These are phyloP conservation scores for Megaceryle torquata DNA, from an alignment of 2,113 vertebrate genomes.

Conservation along the genomic window DNA sequence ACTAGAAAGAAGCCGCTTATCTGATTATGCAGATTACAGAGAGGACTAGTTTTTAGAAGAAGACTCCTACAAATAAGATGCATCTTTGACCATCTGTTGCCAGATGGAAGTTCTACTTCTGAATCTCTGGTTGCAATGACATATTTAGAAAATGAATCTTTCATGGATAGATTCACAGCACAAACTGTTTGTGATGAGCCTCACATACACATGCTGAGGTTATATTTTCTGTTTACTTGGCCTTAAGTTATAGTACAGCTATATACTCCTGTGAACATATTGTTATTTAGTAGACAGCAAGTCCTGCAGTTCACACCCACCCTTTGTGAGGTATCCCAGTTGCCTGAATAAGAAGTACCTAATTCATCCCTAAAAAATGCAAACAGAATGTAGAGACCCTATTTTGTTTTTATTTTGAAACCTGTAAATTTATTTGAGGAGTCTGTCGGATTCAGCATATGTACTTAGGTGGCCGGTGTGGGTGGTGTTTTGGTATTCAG, in stretches of 20 bases:
- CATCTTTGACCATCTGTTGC: conserved; percentile 33
- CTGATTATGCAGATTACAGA: background rate
- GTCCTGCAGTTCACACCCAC: background rate
- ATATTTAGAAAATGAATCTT: conserved; percentile 39
- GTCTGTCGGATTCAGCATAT: background rate
- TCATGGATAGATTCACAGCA: background rate
- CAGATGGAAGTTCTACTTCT: conserved; percentile 47
- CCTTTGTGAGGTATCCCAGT: background rate
- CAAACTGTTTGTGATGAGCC: background rate
- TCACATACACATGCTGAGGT: background rate
- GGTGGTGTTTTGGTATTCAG: background rate
- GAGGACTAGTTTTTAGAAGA: conserved; percentile 36
- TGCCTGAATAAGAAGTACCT: background rate
- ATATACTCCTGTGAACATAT: background rate
- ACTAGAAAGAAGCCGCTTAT: conserved; percentile 38
- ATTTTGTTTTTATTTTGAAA: background rate
- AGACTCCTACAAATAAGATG: conserved; percentile 27
- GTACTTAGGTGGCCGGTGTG: background rate
- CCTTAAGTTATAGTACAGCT: background rate
- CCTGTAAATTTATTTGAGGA: background rate
- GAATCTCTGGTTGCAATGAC: conserved; percentile 34
- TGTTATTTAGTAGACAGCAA: background rate
- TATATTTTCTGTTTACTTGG: conserved; percentile 28
- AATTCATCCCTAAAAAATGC: background rate
- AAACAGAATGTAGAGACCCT: background rate